A percentile compares a stretch with the other conserved stretches of the same genome.
Conservation (phyloP, 2,797 vertebrate genomes). For the Lepidocolaptes lacrymiger region DNA sequence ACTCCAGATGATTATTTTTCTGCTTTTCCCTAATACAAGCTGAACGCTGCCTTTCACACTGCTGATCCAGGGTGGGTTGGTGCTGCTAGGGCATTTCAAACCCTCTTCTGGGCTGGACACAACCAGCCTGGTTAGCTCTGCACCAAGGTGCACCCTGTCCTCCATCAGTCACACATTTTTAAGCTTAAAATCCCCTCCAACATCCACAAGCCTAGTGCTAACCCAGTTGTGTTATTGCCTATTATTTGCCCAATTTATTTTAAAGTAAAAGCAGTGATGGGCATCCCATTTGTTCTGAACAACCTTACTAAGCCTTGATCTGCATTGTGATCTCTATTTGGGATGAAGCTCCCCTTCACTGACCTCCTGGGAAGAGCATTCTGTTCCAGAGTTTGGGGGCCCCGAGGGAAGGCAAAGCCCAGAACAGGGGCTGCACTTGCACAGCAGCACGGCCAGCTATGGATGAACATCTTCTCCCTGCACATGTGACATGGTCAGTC, state of each 20-base stretch:
- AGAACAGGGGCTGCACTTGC: not conserved
- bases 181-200: not conserved
- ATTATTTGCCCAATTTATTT: not conserved
- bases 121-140: not conserved
- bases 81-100: not conserved
- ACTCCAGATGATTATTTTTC: slow-evolving; percentile 8
- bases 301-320: not conserved
- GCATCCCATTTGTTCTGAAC: not conserved
- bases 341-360: not conserved
- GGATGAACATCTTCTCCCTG: not conserved
- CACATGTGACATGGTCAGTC: not conserved
- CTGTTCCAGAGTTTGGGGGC: not conserved
- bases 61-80: fast-evolving
- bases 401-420: not conserved
- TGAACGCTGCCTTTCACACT: not conserved
- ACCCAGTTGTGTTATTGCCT: not conserved
- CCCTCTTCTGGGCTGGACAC: not conserved
- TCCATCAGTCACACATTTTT: not conserved
- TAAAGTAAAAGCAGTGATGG: not conserved
- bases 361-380: not conserved
- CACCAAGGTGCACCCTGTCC: not conserved
- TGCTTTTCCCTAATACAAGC: not conserved
- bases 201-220: not conserved
- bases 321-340: not conserved
- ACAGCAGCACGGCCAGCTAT: slow-evolving; percentile 2